These are phyloP conservation scores for Lemur catta DNA, from an alignment of 2,797 vertebrate species.

Conservation along the genomic window DNA sequence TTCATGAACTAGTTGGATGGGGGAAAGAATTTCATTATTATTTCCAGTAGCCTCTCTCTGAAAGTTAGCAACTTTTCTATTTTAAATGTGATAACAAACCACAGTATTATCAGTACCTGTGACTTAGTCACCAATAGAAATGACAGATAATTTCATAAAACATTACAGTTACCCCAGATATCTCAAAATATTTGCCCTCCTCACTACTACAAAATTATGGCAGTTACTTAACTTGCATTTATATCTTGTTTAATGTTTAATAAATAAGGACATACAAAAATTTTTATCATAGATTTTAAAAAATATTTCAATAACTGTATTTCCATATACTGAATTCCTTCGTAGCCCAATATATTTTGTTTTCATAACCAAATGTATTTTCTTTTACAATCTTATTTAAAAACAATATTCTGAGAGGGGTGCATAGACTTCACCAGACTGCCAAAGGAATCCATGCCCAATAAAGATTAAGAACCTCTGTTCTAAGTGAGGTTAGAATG, in stretches of 20 bases:
- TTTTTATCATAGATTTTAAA: not conserved
- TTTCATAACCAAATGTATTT: not conserved
- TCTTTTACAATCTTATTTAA: conserved; percentile 21
- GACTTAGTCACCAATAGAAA: not conserved
- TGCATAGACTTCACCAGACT: not conserved
- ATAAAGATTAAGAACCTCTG: not conserved
- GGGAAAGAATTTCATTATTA: not conserved
- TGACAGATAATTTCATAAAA: not conserved
- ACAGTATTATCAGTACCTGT: not conserved
- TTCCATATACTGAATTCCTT: not conserved
- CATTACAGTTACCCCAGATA: not conserved
- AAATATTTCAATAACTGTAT: not conserved
- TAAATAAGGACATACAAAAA: not conserved
- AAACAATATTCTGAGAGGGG: not conserved
- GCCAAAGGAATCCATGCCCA: not conserved
- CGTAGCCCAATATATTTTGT: not conserved
- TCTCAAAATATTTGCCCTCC: not conserved
- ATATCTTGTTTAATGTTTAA: not conserved
- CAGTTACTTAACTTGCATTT: not conserved
- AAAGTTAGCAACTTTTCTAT: not conserved
- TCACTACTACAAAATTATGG: not conserved
- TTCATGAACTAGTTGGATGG: not conserved
- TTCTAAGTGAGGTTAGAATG: not conserved
- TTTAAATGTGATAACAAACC: not conserved
- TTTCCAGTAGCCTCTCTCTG: not conserved